phyloP scores from a whole-genome alignment of 1,140 invertebrate genomes.

The Eufriesea mexicana region DNA sequence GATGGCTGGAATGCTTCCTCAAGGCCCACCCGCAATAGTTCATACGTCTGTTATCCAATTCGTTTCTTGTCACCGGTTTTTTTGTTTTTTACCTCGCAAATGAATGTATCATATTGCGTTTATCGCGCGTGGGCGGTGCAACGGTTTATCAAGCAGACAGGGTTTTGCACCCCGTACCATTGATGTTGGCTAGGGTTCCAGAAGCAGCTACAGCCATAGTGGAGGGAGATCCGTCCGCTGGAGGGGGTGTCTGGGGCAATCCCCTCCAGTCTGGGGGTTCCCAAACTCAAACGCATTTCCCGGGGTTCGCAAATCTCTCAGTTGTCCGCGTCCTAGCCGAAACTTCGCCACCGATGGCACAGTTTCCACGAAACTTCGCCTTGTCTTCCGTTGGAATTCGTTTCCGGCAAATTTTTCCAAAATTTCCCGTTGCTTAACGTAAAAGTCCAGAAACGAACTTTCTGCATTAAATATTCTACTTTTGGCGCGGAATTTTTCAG shows the following conservation, averaged over 20 bases:
- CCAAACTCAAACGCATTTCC: constrained; percentile 81
- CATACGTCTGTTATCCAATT: neutral
- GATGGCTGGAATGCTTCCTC: too few relatives aligned
- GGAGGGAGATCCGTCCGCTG: constrained; percentile 75
- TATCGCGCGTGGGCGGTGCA: constrained; percentile 74
- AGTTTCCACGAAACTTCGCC: constrained; percentile 45
- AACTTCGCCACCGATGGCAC: constrained; percentile 55
- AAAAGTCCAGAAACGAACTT: neutral
- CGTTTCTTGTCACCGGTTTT: neutral
- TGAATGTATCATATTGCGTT: constrained; percentile 58
- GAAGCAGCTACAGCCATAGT: constrained; percentile 65
- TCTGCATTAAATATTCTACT: too few relatives aligned
- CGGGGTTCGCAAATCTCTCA: constrained; percentile 77
- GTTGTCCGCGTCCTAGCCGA: constrained; percentile 41
- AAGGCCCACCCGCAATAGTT: too few relatives aligned
- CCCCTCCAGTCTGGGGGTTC: constrained; percentile 80
- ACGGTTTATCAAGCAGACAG: constrained; percentile 75
- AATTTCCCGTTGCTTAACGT: too few relatives aligned
- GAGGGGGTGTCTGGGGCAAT: constrained; percentile 83
- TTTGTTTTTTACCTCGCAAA: neutral
- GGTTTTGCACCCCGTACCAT: constrained; percentile 74
- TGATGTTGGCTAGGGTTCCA: constrained; percentile 71
- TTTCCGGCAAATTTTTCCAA: neutral
- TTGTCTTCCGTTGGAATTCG: neutral
- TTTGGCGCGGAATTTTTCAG: too few relatives aligned